Conservation (phyloP, 1,140 invertebrate genomes). For the Drosophila kohkoa region DNA sequence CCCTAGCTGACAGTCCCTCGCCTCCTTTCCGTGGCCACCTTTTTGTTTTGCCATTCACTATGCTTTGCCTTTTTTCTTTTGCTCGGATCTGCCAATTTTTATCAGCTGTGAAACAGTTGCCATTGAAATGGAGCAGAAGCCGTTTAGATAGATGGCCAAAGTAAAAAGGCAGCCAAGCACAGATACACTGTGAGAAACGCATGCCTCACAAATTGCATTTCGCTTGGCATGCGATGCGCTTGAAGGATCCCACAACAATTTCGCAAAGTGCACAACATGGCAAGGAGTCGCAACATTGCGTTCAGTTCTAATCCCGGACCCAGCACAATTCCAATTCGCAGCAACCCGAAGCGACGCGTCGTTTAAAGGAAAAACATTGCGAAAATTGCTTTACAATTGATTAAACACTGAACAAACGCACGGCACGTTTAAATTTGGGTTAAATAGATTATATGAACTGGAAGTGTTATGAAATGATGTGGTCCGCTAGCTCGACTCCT, state of each 20-base stretch:
- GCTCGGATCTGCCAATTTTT: constrained; percentile 72
- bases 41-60: not conserved
- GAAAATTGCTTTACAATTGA: constrained; percentile 82
- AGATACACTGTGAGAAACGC: constrained; percentile 15
- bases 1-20: constrained; percentile 20
- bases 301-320: constrained; percentile 23
- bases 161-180: constrained; percentile 27
- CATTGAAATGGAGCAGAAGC: constrained; percentile 80
- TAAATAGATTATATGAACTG: constrained; percentile 82
- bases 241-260: not conserved
- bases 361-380: constrained; percentile 80
- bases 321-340: constrained; percentile 33
- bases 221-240: not conserved
- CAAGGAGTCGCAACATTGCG: constrained; percentile 32
- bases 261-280: not conserved
- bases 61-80: constrained; percentile 32
- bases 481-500: constrained; percentile 56
- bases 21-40: not conserved
- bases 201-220: not conserved
- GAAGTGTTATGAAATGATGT: constrained; percentile 82
- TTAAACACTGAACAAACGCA: constrained; percentile 79
- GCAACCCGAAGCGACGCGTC: constrained; percentile 28
- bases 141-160: constrained; percentile 74
- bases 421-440: constrained; percentile 81
- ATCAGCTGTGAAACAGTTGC: constrained; percentile 81